These are phyloP conservation scores for Sarcophaga variegata DNA, from an alignment of 2,888 invertebrate genomes.

Conservation along the genomic window DNA sequence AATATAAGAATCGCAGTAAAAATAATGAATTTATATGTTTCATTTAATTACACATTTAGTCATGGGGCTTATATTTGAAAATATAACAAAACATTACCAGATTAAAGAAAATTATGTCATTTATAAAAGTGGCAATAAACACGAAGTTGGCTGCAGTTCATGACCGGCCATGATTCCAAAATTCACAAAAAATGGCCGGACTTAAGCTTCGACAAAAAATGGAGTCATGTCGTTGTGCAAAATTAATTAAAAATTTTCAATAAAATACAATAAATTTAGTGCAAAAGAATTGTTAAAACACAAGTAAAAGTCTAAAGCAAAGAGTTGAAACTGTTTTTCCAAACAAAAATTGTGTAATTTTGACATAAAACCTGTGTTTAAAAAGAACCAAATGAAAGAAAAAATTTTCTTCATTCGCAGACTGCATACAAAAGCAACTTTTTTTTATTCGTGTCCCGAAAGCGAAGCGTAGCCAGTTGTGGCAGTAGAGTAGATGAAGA, in stretches of 20 bases:
- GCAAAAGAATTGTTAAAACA: slow-evolving; percentile 74
- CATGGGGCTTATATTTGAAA: too few species aligned
- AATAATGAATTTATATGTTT: too few species aligned
- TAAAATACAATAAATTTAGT: slow-evolving; percentile 75
- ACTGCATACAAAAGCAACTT: slow-evolving; percentile 72
- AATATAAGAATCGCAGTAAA: too few species aligned
- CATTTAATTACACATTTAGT: too few species aligned
- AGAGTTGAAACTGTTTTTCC: slow-evolving; percentile 64
- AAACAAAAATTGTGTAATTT: slow-evolving; percentile 70
- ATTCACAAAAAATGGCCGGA: slow-evolving; percentile 68
- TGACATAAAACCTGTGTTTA: slow-evolving; percentile 69
- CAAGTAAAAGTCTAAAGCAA: slow-evolving; percentile 71
- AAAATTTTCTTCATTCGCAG: slow-evolving; percentile 75
- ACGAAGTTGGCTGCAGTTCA: slow-evolving; percentile 64
- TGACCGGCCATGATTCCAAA: slow-evolving; percentile 64
- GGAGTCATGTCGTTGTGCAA: slow-evolving; percentile 73
- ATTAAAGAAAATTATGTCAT: not conserved
- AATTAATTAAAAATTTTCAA: slow-evolving; percentile 76
- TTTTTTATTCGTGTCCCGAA: slow-evolving; percentile 73
- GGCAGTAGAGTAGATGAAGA: slow-evolving; percentile 57
- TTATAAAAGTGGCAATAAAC: slow-evolving; percentile 23
- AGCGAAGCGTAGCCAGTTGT: slow-evolving; percentile 71
- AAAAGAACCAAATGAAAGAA: slow-evolving; percentile 68
- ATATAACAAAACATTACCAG: too few species aligned
- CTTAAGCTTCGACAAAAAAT: slow-evolving; percentile 72